Evolutionary conservation across 1,140 invertebrate genomes (phyloP).

Genomic region (Bombus waltoni): DNA sequence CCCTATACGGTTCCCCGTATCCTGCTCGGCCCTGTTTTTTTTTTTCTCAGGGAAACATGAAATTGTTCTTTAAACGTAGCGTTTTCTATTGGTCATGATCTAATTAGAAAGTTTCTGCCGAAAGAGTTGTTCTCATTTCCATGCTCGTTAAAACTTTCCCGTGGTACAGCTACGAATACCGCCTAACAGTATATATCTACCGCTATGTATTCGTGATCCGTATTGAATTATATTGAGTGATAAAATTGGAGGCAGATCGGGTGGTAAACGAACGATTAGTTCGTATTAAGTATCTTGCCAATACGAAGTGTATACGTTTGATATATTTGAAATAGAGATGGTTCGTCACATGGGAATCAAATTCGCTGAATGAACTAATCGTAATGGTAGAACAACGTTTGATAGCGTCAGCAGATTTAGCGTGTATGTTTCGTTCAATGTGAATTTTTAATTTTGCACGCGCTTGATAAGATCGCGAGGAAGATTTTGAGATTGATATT

Average conservation of each 20-base stretch:
- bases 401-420: neutral
- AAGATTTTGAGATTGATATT: neutral
- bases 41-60: neutral
- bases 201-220: neutral
- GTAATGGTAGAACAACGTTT: neutral
- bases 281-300: neutral
- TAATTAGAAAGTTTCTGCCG: conserved; percentile 15
- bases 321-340: too few species aligned
- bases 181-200: neutral
- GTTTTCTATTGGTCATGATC: conserved; percentile 9
- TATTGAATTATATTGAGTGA: neutral
- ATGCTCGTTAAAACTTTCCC: conserved; percentile 5
- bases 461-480: neutral
- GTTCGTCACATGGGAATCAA: neutral
- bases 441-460: neutral
- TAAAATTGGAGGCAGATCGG: neutral
- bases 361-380: neutral
- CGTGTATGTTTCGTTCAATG: neutral
- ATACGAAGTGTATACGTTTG: neutral
- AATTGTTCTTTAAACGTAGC: neutral
- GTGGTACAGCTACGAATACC: neutral
- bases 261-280: neutral
- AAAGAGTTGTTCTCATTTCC: neutral
- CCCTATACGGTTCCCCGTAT: neutral
- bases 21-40: too few species aligned